Percentiles rank a stretch among this genome's conserved stretches.
These are phyloP conservation scores for Heliconius ismenius DNA, from an alignment of 2,888 invertebrate genomes.

Conservation along the genomic window DNA sequence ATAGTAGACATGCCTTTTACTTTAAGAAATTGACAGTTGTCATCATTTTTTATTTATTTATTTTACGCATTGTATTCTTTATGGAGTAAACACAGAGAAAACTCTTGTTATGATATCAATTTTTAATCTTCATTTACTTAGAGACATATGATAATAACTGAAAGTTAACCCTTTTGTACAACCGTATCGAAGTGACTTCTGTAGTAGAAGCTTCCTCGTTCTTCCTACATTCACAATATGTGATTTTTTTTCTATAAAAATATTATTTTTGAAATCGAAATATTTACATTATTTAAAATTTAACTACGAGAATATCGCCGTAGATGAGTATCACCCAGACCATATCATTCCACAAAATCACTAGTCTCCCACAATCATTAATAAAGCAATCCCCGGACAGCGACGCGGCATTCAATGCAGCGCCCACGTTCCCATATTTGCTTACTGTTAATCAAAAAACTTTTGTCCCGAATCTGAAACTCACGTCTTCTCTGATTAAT, in stretches of 20 bases:
- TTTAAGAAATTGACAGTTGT: constrained; percentile 5
- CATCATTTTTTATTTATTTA: background rate
- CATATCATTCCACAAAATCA: constrained; percentile 35
- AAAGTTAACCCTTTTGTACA: background rate
- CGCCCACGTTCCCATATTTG: constrained; percentile 67
- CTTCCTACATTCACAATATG: background rate
- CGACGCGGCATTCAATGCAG: constrained; percentile 21
- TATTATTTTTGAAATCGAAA: too few relatives aligned
- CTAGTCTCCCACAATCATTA: constrained; percentile 38
- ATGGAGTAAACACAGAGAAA: background rate
- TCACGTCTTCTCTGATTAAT: constrained; percentile 67
- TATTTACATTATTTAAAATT: background rate
- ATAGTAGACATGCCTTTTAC: background rate
- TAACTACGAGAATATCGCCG: background rate
- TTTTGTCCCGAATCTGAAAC: constrained; percentile 66
- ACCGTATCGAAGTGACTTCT: background rate
- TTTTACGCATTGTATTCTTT: background rate
- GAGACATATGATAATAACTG: background rate
- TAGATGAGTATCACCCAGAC: background rate
- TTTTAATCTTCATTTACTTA: background rate
- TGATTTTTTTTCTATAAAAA: too few relatives aligned
- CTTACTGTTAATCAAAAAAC: constrained; percentile 71
- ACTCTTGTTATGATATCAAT: background rate
- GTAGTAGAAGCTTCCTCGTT: background rate
- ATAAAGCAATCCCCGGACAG: constrained; percentile 37